Evolutionary conservation across 1,140 invertebrate genomes (phyloP), one percentile per base, ranked within the genome.

Genomic region (Araneus ventricosus): DNA sequence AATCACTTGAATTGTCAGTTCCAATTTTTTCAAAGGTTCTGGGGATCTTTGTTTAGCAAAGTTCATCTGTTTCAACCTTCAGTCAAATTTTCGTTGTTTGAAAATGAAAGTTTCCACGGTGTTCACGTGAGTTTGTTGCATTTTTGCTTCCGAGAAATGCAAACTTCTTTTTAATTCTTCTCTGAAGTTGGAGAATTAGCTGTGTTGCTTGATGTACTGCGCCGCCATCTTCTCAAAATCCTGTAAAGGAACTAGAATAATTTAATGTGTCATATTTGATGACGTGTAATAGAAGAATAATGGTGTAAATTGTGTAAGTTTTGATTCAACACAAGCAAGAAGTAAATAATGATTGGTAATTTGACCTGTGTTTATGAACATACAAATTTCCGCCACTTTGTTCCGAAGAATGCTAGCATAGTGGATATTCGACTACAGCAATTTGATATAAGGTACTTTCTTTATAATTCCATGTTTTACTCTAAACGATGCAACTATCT

Each of bases 201-300:
- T 67, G 57, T 92, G 90, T 37, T 86, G 90, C 17, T 86, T 85
- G 17, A 92, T 92, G 39, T 92, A 92, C 27, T 70, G 80, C 22
- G 80, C 90, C 27, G 90, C 90, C 90, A 92, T 92, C 61, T 70
- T 92, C 20, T 92, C 90, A 86, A 92, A 92, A 2, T 92, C 90
- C 90, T 92, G 61, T 14, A 92, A 92, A 52, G 34, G 5, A 84
- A 27, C 20, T 63, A 37, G 37, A 37, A 85, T 3, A 52, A n/a
- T 27, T 85, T 45, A 85, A 20, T 37, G 34, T n/a, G 27, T 10
- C 8, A 5, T 10, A 75, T 63, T 63, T 4, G 10, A 52, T 14
- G 8, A 17, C 45, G 0, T 52, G n/a, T n/a, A n/a, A n/a, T n/a
- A n/a, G n/a, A n/a, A n/a, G n/a, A n/a, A n/a, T n/a, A n/a, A n/a